These are phyloP conservation scores for Dryomyza anilis DNA, from an alignment of 2,888 invertebrate genomes.

Conservation along the genomic window DNA sequence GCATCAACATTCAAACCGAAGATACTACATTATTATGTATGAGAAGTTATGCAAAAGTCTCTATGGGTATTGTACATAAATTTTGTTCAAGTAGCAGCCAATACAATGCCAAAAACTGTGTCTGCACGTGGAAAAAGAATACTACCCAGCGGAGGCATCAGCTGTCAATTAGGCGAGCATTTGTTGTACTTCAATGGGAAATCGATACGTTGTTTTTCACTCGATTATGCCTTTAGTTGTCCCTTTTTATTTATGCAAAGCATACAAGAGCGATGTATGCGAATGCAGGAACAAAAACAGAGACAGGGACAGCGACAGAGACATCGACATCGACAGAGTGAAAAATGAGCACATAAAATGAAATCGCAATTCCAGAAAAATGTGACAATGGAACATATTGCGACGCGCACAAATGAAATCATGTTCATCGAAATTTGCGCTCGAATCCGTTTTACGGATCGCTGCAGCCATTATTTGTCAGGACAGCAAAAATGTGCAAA, in stretches of 20 bases:
- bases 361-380: slow-evolving; percentile 11
- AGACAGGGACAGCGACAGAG: slow-evolving; percentile 9
- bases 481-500: background rate
- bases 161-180: slow-evolving; percentile 22
- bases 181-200: background rate
- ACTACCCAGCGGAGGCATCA: slow-evolving; percentile 11
- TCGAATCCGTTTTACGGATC: slow-evolving; percentile 4
- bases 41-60: too few relatives aligned
- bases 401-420: slow-evolving; percentile 18
- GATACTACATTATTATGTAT: too few relatives aligned
- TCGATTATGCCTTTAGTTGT: background rate
- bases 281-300: slow-evolving; percentile 20
- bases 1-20: too few relatives aligned
- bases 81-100: background rate
- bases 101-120: background rate
- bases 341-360: slow-evolving; percentile 3
- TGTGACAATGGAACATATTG: slow-evolving; percentile 12
- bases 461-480: slow-evolving; percentile 6
- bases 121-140: slow-evolving; percentile 16
- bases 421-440: slow-evolving; percentile 4
- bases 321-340: slow-evolving; percentile 2
- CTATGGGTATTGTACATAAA: too few relatives aligned
- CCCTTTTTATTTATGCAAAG: background rate
- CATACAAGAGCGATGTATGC: too few relatives aligned
- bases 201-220: slow-evolving; percentile 2